Base-by-base conservation (phyloP, 2,888 invertebrate genomes). In the Chrysopilus asiliformis region DNA sequence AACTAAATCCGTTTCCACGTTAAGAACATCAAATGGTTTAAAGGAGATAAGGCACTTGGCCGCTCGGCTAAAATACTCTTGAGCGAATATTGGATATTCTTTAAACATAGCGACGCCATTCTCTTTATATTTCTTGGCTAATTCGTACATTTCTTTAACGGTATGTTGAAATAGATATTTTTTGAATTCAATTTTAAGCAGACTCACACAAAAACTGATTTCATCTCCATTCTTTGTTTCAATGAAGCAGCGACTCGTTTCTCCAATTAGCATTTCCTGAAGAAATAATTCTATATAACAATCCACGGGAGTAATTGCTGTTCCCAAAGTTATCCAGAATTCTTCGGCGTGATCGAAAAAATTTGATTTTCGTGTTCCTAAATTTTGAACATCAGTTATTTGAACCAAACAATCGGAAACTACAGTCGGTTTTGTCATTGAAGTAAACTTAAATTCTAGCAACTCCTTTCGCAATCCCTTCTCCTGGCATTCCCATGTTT, bases 31-130 rank as follows among this genome's bases (percentile, higher is more conserved):
- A 4, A 70, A 64, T 2, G 64, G 62, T 32, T 57, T 53, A 39
- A 78, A 66, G 0, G 79, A 79, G 41, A 79, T 71, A 5, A 87
- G 51, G 49, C 79, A 68, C 58, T 84, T 84, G 16, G 84, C 66
- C 2, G 80, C 76, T 56, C 76, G 77, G 43, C 71, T 73, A 55
- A 86, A 90, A 48, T 74, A 70, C 42, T 68, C 62, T 48, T 83
- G 86, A 0, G 85, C 83, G 53, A 83, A 81, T 8, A 66, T 62
- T 34, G 74, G 69, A 42, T 71, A 69, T 2, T 66, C 53, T 52
- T 74, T 74, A 43, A 80, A 82, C 42, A 84, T 65, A 19, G 67
- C 56, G 1, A 80, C 76, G 2, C 71, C 71, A 40, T 60, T 61
- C 20, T 58, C 54, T 45, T 70, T 70, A 38, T 67, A 68, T 7